A percentile compares a stretch with the other conserved stretches of the same genome.
Evolutionary conservation across 2,888 invertebrate genomes (phyloP).

Genomic region (Gymnosoma rotundatum): DNA sequence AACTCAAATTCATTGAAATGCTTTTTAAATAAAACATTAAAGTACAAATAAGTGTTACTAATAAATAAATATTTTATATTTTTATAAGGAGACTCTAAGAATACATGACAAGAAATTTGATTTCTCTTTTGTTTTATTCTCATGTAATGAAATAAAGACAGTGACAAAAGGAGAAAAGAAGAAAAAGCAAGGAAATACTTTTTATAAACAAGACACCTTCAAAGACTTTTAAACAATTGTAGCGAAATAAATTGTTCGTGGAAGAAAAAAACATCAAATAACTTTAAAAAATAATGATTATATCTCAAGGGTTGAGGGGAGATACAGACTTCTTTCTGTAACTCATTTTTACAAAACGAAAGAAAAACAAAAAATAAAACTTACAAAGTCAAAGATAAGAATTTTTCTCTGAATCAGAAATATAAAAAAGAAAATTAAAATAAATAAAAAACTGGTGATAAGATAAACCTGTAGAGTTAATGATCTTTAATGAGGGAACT

Average conservation of each 20-base stretch:
- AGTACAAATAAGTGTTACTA: background rate
- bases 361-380: too few relatives aligned
- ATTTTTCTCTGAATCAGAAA: too few relatives aligned
- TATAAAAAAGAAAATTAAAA: too few relatives aligned
- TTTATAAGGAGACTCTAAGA: constrained; percentile 25
- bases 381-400: too few relatives aligned
- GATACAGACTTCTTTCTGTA: too few relatives aligned
- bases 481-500: too few relatives aligned
- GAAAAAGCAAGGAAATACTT: constrained; percentile 4
- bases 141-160: constrained; percentile 19
- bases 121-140: constrained; percentile 1
- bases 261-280: background rate
- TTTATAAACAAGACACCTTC: constrained; percentile 4
- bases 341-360: too few relatives aligned
- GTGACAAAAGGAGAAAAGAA: background rate
- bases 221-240: background rate
- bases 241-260: background rate
- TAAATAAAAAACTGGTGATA: too few relatives aligned
- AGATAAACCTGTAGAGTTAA: too few relatives aligned
- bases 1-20: constrained; percentile 25
- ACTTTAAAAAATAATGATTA: too few relatives aligned
- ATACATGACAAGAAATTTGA: constrained; percentile 44
- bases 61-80: too few relatives aligned
- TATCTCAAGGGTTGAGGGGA: too few relatives aligned
- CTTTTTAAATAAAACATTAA: constrained; percentile 40